These are phyloP conservation scores for Merops nubicus DNA, from an alignment of 2,113 vertebrate genomes.

Conservation along the genomic window DNA sequence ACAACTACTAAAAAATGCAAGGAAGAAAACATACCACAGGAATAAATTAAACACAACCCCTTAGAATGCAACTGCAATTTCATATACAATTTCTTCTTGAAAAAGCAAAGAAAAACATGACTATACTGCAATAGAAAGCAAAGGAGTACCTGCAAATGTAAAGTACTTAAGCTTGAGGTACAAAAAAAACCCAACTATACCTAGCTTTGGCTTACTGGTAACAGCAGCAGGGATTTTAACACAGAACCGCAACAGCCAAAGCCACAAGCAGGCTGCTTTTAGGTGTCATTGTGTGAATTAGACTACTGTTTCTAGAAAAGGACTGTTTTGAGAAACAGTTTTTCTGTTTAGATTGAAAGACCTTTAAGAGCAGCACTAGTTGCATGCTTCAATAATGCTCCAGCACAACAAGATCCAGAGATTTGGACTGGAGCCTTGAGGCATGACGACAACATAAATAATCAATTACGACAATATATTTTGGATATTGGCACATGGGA, in stretches of 20 bases:
- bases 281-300: not conserved
- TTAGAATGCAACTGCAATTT: not conserved
- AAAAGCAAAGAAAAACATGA: not conserved
- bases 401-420: not conserved
- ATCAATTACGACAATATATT: not conserved
- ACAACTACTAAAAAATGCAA: not conserved
- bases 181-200: not conserved
- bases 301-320: not conserved
- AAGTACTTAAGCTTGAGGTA: not conserved
- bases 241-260: not conserved
- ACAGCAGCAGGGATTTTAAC: not conserved
- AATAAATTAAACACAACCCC: not conserved
- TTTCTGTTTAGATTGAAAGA: not conserved
- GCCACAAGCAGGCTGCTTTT: not conserved
- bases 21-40: not conserved
- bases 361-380: not conserved
- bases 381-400: not conserved
- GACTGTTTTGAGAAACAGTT: not conserved
- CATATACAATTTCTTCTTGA: rapidly evolving
- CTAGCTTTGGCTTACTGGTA: not conserved
- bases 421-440: not conserved
- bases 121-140: not conserved
- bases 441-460: not conserved
- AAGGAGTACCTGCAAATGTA: not conserved
- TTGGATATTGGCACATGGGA: not conserved